phyloP scores from a whole-genome alignment of 2,888 invertebrate species.

The Sinelater perroti region DNA sequence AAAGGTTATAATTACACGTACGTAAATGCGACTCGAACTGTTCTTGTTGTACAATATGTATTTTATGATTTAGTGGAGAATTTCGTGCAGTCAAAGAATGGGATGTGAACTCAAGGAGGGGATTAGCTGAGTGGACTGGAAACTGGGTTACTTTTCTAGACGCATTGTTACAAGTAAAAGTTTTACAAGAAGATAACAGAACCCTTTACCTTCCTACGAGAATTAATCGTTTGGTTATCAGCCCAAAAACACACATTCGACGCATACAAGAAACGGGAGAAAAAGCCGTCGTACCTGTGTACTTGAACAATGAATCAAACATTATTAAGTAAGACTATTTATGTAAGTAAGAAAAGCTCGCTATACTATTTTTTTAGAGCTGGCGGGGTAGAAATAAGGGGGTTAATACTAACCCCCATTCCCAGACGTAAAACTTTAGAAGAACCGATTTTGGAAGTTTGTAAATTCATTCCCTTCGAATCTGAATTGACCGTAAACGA shows the following conservation, averaged over 20 bases:
- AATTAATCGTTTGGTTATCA: constrained; percentile 37
- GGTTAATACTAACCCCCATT: constrained; percentile 79
- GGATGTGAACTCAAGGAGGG: constrained; percentile 56
- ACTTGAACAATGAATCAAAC: constrained; percentile 58
- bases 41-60: background rate
- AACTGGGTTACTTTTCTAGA: constrained; percentile 92
- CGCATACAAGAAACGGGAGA: constrained; percentile 42
- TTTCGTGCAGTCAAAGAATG: constrained; percentile 45
- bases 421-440: constrained; percentile 73
- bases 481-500: constrained; percentile 42
- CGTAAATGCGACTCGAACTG: constrained; percentile 6
- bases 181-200: constrained; percentile 72
- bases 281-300: constrained; percentile 50
- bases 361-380: constrained; percentile 60
- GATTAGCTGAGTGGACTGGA: constrained; percentile 73
- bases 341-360: background rate
- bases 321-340: constrained; percentile 42
- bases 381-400: constrained; percentile 81
- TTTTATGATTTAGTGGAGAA: constrained; percentile 40
- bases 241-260: constrained; percentile 35
- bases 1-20: constrained; percentile 69
- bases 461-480: constrained; percentile 74
- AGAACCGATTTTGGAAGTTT: constrained; percentile 80
- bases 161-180: constrained; percentile 83
- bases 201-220: constrained; percentile 74